Conservation (phyloP, 2,888 invertebrate genomes). For the Pteria penguin region DNA sequence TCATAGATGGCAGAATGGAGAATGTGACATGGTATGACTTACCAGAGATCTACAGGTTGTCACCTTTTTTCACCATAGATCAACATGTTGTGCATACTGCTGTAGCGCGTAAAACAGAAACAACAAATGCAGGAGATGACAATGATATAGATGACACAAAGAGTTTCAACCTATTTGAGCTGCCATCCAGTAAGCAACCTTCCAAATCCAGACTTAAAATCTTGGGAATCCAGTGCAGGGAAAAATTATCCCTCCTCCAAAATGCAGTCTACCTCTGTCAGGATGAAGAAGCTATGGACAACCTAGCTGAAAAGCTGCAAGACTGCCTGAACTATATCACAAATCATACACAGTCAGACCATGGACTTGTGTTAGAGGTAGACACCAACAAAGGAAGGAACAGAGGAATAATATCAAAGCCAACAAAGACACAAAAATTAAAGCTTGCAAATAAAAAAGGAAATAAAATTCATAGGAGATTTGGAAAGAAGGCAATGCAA, state of each 20-base stretch:
- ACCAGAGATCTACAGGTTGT: conserved; percentile 2
- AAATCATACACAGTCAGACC: background rate
- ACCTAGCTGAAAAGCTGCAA: background rate
- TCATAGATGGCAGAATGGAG: background rate
- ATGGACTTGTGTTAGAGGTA: conserved; percentile 3
- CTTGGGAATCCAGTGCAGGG: conserved; percentile 8
- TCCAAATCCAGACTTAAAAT: background rate
- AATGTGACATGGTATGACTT: background rate
- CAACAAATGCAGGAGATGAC: background rate
- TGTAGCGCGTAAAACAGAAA: background rate
- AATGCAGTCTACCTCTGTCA: conserved; percentile 17
- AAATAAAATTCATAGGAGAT: background rate
- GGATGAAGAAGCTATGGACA: background rate
- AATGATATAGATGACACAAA: background rate
- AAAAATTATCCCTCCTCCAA: conserved; percentile 7
- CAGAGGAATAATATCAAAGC: no score
- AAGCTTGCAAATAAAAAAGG: no score
- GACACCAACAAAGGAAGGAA: no score
- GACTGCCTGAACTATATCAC: background rate
- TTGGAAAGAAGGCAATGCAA: conserved; percentile 3
- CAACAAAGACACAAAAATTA: no score
- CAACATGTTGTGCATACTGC: background rate
- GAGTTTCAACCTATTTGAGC: background rate
- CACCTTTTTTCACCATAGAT: conserved; percentile 7
- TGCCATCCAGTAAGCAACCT: background rate